Base-by-base conservation (phyloP, 2,888 invertebrate genomes). In the Ophion obscuratus region DNA sequence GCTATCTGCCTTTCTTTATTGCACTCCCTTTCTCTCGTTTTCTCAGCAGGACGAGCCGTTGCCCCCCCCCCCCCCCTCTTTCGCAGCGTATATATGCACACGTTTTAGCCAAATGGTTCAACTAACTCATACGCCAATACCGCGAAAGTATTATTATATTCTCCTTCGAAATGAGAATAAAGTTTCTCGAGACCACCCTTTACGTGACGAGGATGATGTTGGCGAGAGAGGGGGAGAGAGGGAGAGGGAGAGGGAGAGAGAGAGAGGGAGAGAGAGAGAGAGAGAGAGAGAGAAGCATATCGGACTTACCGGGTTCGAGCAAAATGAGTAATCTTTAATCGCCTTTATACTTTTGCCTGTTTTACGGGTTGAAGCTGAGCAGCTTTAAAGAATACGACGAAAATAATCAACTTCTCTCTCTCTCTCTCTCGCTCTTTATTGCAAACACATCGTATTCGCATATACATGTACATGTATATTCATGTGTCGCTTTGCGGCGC, bases 61-160 rank as follows among this genome's bases (percentile, higher is more conserved):
- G 59, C 57, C 57, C 31, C 27, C 44, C n/a, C 68, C 57, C 31
- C 24, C n/a, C n/a, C n/a, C n/a, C 44, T 40, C 68, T 44, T 44
- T 67, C 31, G 36, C 27, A n/a, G 27, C 67, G 59, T 74, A 74
- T 82, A 76, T 85, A 76, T 79, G 64, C 75, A 83, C 71, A 64
- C 76, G 73, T 73, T 80, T 81, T 79, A 76, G 66, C 76, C 83
- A 83, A 85, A 85, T 83, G 79, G 77, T 80, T 62, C 73, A 62
- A 80, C 83, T 85, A 83, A 85, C 85, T 85, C 85, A 83, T 68
- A 67, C 66, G 76, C 62, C 68, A 83, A 85, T 79, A 78, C 57
- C 67, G 61, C 64, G 62, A 47, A 67, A 80, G 80, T 83, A 81
- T 17, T 80, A 86, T 86, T 83, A 83, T 66, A 79, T 68, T 57